These are phyloP conservation scores for Hipposideros larvatus DNA, from an alignment of 2,797 vertebrate species.

Conservation along the genomic window DNA sequence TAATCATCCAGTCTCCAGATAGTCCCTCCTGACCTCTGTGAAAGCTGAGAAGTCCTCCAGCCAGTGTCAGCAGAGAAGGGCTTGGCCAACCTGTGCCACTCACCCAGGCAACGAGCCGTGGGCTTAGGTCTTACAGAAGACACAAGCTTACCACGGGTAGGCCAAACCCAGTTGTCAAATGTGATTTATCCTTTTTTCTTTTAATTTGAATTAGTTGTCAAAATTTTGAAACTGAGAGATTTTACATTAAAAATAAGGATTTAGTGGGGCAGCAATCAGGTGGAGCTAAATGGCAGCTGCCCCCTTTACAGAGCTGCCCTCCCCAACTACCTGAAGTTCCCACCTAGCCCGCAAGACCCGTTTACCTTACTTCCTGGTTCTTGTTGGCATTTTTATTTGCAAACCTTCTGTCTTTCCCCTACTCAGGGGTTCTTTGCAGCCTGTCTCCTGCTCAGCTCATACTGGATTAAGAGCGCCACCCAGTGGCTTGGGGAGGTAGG, in stretches of 20 bases:
- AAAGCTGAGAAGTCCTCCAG: not conserved
- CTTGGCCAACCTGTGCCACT: not conserved
- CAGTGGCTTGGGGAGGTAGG: conserved; percentile 71
- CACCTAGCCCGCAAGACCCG: not conserved
- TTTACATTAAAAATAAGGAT: not conserved
- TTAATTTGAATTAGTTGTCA: conserved; percentile 53
- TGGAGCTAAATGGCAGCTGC: not conserved
- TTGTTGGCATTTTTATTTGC: not conserved
- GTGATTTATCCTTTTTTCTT: not conserved
- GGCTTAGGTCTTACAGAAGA: not conserved
- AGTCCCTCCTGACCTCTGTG: not conserved
- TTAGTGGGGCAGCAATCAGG: not conserved
- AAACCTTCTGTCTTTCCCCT: not conserved
- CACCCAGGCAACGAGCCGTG: not conserved
- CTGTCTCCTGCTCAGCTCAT: not conserved
- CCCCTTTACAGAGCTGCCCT: not conserved
- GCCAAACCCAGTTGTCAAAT: not conserved
- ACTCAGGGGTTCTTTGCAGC: not conserved
- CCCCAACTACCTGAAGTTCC: not conserved
- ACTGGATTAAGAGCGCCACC: conserved; percentile 76
- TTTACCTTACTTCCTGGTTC: not conserved
- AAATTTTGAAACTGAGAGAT: conserved; percentile 19
- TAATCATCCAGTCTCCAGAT: not conserved
- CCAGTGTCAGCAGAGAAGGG: not conserved
- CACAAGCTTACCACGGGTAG: not conserved